Percentiles rank a stretch among this genome's conserved stretches.
These are phyloP conservation scores for Neopelma chrysocephalum DNA, from an alignment of 2,797 vertebrate genomes.

Conservation along the genomic window DNA sequence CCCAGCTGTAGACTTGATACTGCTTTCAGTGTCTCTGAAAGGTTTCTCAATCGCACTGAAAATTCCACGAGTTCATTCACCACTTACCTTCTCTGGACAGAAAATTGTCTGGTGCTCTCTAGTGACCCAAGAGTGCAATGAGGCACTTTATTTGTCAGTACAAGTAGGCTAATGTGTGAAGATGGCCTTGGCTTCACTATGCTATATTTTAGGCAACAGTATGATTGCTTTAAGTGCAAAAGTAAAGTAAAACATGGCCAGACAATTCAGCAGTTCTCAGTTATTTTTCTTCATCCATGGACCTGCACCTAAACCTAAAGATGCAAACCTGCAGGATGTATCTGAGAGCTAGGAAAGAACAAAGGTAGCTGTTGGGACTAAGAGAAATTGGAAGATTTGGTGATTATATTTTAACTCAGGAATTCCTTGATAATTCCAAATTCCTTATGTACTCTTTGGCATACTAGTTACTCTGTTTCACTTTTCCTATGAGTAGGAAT, in stretches of 20 bases:
- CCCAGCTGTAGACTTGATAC: not conserved
- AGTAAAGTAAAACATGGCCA: not conserved
- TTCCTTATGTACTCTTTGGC: not conserved
- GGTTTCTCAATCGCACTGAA: not conserved
- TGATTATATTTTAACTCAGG: not conserved
- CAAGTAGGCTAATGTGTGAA: not conserved
- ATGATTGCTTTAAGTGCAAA: not conserved
- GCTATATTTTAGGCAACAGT: not conserved
- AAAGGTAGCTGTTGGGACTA: not conserved
- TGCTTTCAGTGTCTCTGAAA: not conserved
- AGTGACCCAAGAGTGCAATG: not conserved
- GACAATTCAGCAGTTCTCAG: not conserved
- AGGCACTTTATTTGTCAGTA: not conserved
- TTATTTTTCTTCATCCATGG: not conserved
- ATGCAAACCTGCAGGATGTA: not conserved
- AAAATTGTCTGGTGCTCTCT: not conserved
- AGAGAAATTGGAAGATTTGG: not conserved
- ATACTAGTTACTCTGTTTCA: not conserved
- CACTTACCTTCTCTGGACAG: not conserved
- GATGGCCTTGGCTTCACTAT: not conserved
- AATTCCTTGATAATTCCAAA: not conserved
- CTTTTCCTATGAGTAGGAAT: not conserved
- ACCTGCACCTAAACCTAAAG: not conserved
- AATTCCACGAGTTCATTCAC: not conserved
- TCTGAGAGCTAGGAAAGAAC: not conserved